phyloP scores from a whole-genome alignment of 2,888 invertebrate species.

The Chloroclysta siterata region DNA sequence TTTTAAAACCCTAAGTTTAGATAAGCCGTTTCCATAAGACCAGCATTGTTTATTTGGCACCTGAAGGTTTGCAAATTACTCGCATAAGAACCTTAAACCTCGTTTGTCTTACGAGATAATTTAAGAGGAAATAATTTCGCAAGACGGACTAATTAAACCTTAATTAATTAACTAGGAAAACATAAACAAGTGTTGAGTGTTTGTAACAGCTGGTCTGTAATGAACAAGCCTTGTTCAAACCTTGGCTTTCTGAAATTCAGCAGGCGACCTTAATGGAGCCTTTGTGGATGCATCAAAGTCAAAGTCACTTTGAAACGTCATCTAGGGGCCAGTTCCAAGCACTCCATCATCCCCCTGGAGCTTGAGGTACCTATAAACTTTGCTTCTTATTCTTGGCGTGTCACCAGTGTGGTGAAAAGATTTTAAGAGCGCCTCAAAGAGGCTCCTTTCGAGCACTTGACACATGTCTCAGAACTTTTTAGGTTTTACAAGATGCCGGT shows the following conservation, averaged over 20 bases:
- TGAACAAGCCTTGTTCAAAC: conserved; percentile 38
- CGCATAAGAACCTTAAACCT: conserved; percentile 43
- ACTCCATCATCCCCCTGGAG: too few relatives aligned
- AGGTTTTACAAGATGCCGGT: too few relatives aligned
- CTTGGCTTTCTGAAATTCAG: neutral
- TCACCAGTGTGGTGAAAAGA: too few relatives aligned
- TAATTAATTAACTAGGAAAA: conserved; percentile 67
- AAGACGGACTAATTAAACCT: conserved; percentile 67
- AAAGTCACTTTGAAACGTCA: too few relatives aligned
- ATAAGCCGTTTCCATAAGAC: conserved; percentile 64
- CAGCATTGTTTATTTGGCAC: conserved; percentile 64
- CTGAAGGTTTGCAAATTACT: conserved; percentile 60
- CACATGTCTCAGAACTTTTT: too few relatives aligned
- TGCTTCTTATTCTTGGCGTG: too few relatives aligned
- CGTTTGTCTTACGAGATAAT: conserved; percentile 64
- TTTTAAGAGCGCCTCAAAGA: too few relatives aligned
- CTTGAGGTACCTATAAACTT: too few relatives aligned
- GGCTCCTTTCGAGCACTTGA: too few relatives aligned
- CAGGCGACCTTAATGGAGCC: neutral
- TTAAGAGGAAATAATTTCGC: conserved; percentile 66
- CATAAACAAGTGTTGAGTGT: conserved; percentile 61
- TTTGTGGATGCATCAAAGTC: neutral
- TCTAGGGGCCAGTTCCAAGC: too few relatives aligned
- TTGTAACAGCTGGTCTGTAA: conserved; percentile 48
- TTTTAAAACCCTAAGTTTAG: too few relatives aligned